Conservation (phyloP, 2,113 vertebrate species). For the Amphiprion percula region DNA sequence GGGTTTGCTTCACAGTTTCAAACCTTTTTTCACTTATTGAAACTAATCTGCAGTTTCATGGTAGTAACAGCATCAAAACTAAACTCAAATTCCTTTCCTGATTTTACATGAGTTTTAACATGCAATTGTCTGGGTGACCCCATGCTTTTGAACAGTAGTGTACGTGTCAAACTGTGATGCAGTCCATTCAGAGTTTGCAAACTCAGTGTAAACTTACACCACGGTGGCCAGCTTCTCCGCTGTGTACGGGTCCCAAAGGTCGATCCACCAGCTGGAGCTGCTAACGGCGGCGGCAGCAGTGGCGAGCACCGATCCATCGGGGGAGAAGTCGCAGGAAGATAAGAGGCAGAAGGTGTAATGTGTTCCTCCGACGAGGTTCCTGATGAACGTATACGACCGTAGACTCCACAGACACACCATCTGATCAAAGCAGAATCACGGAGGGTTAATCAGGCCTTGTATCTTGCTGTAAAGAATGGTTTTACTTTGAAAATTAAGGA, state of each 20-base stretch:
- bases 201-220: constrained; percentile 79
- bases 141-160: too few relatives aligned
- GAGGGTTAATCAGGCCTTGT: not conserved
- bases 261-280: constrained; percentile 87
- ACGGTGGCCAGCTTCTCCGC: constrained; percentile 91
- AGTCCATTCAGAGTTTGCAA: too few relatives aligned
- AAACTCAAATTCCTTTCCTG: not conserved
- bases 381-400: constrained; percentile 92
- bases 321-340: constrained; percentile 95
- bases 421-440: constrained; percentile 32
- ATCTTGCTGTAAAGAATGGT: rapidly evolving
- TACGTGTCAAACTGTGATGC: too few relatives aligned
- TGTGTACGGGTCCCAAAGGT: constrained; percentile 98
- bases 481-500: not conserved
- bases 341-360: constrained; percentile 87
- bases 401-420: constrained; percentile 97
- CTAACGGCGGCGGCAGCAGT: constrained; percentile 91
- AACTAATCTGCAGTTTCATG: not conserved
- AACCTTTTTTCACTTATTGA: not conserved
- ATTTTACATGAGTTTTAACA: too few relatives aligned
- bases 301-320: constrained; percentile 92
- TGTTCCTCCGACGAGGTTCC: constrained; percentile 89
- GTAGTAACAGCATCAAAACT: not conserved
- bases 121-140: too few relatives aligned
- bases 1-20: not conserved